phyloP scores from a whole-genome alignment of 2,113 vertebrate genomes.

The Ochotona princeps region DNA sequence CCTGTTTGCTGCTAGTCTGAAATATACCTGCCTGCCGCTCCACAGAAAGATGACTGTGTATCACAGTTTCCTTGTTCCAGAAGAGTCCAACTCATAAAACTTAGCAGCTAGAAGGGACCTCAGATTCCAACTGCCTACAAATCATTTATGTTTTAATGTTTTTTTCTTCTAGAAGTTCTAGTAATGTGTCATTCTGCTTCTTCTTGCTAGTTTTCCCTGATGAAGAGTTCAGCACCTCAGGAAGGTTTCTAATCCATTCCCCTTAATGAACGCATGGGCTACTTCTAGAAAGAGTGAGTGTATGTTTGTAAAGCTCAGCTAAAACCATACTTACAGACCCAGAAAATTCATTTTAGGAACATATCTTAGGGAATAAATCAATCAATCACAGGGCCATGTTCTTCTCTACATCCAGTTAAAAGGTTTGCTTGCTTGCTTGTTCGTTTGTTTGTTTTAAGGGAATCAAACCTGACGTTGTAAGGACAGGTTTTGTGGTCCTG shows the following conservation, averaged over 20 bases:
- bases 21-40: slow-evolving; percentile 58
- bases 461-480: not conserved
- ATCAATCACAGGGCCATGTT: not conserved
- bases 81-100: not conserved
- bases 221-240: not conserved
- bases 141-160: not conserved
- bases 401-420: not conserved
- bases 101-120: not conserved
- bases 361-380: not conserved
- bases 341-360: not conserved
- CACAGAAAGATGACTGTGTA: not conserved
- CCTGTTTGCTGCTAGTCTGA: slow-evolving; percentile 66
- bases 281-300: not conserved
- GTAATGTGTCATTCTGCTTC: not conserved
- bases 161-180: not conserved
- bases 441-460: not conserved
- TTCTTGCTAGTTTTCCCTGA: not conserved
- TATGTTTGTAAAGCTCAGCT: not conserved
- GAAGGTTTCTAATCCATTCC: not conserved
- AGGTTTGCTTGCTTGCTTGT: not conserved
- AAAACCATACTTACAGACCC: not conserved
- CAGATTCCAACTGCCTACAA: not conserved
- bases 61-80: not conserved
- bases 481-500: too few species aligned
- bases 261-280: not conserved